Percentiles rank a stretch among this genome's conserved stretches.
Conservation (phyloP, 2,888 invertebrate species). For the Pocota personata region DNA sequence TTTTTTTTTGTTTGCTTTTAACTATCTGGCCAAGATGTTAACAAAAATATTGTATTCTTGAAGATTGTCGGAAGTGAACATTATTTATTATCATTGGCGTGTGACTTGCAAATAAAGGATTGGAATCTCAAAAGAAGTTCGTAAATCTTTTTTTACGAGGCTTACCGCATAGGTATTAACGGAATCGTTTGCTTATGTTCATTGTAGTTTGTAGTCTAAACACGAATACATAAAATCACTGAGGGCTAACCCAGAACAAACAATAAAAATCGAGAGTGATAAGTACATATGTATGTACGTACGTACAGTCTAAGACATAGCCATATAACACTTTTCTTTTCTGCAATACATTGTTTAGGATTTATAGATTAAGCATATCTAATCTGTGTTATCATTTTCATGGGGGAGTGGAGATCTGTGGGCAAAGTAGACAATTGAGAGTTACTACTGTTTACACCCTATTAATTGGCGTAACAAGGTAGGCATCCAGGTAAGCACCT, state of each 20-base stretch:
- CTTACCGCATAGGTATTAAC: neutral
- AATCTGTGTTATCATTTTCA: too few relatives aligned
- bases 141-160: conserved; percentile 19
- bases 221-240: neutral
- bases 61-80: conserved; percentile 44
- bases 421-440: too few relatives aligned
- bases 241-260: conserved; percentile 17
- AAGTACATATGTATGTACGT: neutral
- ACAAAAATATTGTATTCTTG: conserved; percentile 22
- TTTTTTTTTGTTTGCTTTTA: neutral
- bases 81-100: conserved; percentile 52
- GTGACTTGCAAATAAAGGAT: conserved; percentile 60
- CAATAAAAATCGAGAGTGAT: conserved; percentile 16
- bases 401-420: too few relatives aligned
- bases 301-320: neutral
- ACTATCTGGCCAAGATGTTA: conserved; percentile 2
- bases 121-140: conserved; percentile 29
- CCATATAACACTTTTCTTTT: too few relatives aligned
- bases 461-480: too few relatives aligned
- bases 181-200: neutral
- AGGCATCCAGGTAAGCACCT: too few relatives aligned
- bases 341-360: too few relatives aligned
- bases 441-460: too few relatives aligned
- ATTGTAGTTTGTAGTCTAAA: conserved; percentile 7
- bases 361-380: too few relatives aligned